Base-by-base conservation (phyloP, 1,140 invertebrate species). In the Danaus melanippus region DNA sequence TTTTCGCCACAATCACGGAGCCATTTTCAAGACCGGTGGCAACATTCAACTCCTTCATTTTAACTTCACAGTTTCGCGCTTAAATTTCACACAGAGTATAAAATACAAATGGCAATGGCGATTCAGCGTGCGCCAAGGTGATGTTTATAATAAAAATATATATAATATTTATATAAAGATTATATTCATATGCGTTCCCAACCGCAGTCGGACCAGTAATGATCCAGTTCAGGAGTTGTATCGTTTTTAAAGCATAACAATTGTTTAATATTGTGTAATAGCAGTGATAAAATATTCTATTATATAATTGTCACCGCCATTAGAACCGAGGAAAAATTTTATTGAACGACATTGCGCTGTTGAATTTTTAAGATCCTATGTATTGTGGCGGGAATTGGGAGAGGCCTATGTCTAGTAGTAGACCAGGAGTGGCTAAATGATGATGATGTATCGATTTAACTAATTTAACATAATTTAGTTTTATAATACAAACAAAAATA, bases 41-140 rank as follows among this genome's bases (percentile, higher is more conserved):
- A 32, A 78, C 76, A 17, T 69, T 70, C 11, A 84, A 64, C 51
- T 81, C 80, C 75, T 78, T 84, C 80, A 84, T 84, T 63, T 40
- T 71, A 56, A 60, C 50, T 55, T 64, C 59, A 46, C 56, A 15
- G 53, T 67, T 78, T 75, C 72, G 75, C 75, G 76, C 75, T 70
- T 54, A 58, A 71, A 79, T 69, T 78, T 84, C 76, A 84, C 75
- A 76, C 71, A 79, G 63, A 62, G 54, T 51, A 59, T 56, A 66
- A 63, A 64, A 62, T 62, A 57, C 52, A 17, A 64, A 56, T 68
- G 70, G 72, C 72, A 76, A 75, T 72, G 70, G 60, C 41, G 52
- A 56, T 64, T 64, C 64, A 60, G 60, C 64, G 67, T 72, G 60
- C 68, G 71, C 67, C 79, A 83, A 83, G 79, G 79, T 66, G 56